Evolutionary conservation across 2,797 vertebrate species (phyloP), one percentile per base, ranked within the genome.

Genomic region (Hozukius guyotensis): DNA sequence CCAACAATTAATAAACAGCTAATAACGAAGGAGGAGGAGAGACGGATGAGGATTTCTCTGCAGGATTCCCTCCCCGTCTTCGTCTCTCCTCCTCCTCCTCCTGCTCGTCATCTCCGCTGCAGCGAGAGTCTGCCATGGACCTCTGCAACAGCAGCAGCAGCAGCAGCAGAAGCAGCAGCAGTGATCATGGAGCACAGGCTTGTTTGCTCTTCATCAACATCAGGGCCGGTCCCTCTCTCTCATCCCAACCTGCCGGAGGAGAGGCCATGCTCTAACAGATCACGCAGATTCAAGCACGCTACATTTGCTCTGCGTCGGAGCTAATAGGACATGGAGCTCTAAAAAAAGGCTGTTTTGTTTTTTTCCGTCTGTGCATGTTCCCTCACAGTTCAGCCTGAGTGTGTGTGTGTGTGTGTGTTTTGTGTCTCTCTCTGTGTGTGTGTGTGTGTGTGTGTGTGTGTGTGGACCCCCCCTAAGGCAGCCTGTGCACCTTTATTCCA

Each of bases 401-500:
- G 74, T 78, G 73, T 79, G 75, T 87, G 60, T 67, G 62, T 72
- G 36, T 69, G 53, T 71, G 61, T 27, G 25, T 65, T 42, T 18
- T 73, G 36, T 75, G 11, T 65, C 32, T 77, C 55, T 71, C 32
- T 34, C 32, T 60, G 61, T 72, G 36, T 68, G 52, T 70, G 65
- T 36, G 42, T 68, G 38, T 63, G 63, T 66, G 62, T 72, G 14
- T 72, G 60, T 78, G 66, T 69, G 34, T 72, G 65, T 85, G 81
- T 75, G 78, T 82, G 76, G 46, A 80, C 74, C 88, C 82, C 93
- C 85, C 93, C 92, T 81, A 71, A 92, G 93, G 95, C 93, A 86
- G 86, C 89, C 87, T 82, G 88, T 95, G 93, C 93, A 96, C 95
- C 95, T 96, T 94, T 94, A 92, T 95, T 94, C 89, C 88, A 90